These are phyloP conservation scores for Drosophila sucinea DNA, from an alignment of 1,140 invertebrate species.

Conservation along the genomic window DNA sequence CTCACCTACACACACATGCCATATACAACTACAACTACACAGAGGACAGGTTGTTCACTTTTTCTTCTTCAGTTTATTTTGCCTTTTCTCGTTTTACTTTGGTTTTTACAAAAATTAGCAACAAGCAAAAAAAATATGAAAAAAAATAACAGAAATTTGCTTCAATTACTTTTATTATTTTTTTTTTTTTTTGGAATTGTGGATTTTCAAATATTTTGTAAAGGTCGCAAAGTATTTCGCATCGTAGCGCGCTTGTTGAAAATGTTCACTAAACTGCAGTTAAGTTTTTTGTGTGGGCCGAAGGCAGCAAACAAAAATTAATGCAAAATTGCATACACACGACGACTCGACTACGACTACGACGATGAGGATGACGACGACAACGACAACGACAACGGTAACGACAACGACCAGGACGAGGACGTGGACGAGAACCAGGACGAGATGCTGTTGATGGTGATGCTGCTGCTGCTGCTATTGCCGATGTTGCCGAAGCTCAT, in stretches of 20 bases:
- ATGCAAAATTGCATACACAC: slow-evolving; percentile 79
- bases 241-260: slow-evolving; percentile 51
- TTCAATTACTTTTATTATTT: slow-evolving; percentile 1
- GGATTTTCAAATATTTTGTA: not conserved
- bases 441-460: slow-evolving; percentile 24
- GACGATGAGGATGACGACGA: slow-evolving; percentile 20
- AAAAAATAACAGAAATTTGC: slow-evolving; percentile 1
- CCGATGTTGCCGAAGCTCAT: slow-evolving; percentile 63
- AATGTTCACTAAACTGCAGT: slow-evolving; percentile 71
- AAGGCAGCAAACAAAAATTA: slow-evolving; percentile 71
- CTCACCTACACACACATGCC: slow-evolving; percentile 2
- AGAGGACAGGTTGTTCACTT: slow-evolving; percentile 14
- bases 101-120: not conserved
- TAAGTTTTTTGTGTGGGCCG: slow-evolving; percentile 51
- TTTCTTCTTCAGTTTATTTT: slow-evolving; percentile 21
- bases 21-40: not conserved
- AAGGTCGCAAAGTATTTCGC: slow-evolving; percentile 11
- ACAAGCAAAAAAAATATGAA: slow-evolving; percentile 10
- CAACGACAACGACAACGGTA: slow-evolving; percentile 15
- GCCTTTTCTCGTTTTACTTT: not conserved
- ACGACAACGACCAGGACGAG: slow-evolving; percentile 23
- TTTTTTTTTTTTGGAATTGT: too few relatives aligned
- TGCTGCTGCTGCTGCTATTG: slow-evolving; percentile 33
- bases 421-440: slow-evolving; percentile 19
- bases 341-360: slow-evolving; percentile 41